These are phyloP conservation scores for Schrankia costaestrigalis DNA, from an alignment of 2,888 invertebrate species.

Conservation along the genomic window DNA sequence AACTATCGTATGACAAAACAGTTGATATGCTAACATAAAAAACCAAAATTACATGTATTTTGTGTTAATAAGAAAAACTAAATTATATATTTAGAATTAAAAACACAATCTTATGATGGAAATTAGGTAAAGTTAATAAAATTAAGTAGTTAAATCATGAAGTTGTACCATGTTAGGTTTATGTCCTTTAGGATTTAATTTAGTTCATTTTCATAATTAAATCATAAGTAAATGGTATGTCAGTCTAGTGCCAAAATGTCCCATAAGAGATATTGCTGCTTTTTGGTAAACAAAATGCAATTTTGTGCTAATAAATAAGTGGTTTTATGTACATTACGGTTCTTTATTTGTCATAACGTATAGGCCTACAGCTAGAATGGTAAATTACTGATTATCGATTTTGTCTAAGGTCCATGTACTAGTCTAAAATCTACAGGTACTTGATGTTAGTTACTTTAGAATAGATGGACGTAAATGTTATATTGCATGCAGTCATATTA, in stretches of 20 bases:
- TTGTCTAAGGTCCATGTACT: slow-evolving; percentile 57
- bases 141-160: no score
- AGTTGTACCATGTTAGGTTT: no score
- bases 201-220: slow-evolving; percentile 9
- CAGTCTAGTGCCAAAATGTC: slow-evolving; percentile 35
- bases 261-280: slow-evolving; percentile 3
- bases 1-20: slow-evolving; percentile 13
- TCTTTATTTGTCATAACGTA: slow-evolving; percentile 25
- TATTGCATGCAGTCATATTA: slow-evolving; percentile 48
- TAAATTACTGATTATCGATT: slow-evolving; percentile 44
- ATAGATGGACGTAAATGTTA: slow-evolving; percentile 46
- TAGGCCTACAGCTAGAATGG: slow-evolving; percentile 58
- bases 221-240: slow-evolving; percentile 17
- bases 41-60: no score
- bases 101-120: slow-evolving; percentile 38
- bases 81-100: slow-evolving; percentile 24
- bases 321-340: no score
- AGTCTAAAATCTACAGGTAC: slow-evolving; percentile 61
- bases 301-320: no score
- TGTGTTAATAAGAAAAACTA: no score
- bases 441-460: slow-evolving; percentile 67
- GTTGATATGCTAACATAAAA: neutral
- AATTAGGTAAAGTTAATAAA: slow-evolving; percentile 23
- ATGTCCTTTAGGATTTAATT: no score
- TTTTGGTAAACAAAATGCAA: neutral